Evolutionary conservation across 2,888 invertebrate species (phyloP), one percentile per base, ranked within the genome.

Genomic region (Latrodectus elegans): DNA sequence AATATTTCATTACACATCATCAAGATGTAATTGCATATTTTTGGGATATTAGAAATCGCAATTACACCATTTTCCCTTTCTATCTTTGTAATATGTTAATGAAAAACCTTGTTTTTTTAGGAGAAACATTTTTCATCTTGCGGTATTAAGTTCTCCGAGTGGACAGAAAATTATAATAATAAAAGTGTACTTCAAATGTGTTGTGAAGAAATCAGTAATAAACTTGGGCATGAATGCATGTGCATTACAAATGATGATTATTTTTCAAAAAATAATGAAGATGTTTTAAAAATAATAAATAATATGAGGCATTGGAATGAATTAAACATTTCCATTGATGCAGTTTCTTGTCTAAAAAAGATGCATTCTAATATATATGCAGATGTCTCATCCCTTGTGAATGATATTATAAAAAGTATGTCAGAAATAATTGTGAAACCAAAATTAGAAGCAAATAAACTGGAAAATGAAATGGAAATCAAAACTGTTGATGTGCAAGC

Each of bases 71-170:
- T n/a, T 38, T 38, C 38, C 3, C 38, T 38, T 38, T 64, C 72
- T 26, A 64, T 72, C 72, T 72, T 26, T 72, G n/a, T 68, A 8
- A 67, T 75, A 26, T 68, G 38, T 77, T 84, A 73, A 84, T 78
- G 53, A 38, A 55, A 65, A 38, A n/a, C 73, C 75, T 85, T 85
- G 22, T 85, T 53, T 81, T 83, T 88, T 82, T 88, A 88, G 87
- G 87, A 73, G 38, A 88, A 79, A 17, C 82, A 88, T 88, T 88
- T 88, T 88, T 74, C 82, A 8, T 68, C 82, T 67, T 83, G 74
- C 83, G 87, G 78, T 82, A 83, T 51, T 78, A 88, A 79, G 26
- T 88, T 82, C 38, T 68, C 74, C 4, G 72, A 83, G 68, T 68
- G 70, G 60, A 71, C 11, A 10, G n/a, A 51, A 67, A 77, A 70